Conservation (phyloP, 2,113 vertebrate genomes). For the Seriola dumerili region DNA sequence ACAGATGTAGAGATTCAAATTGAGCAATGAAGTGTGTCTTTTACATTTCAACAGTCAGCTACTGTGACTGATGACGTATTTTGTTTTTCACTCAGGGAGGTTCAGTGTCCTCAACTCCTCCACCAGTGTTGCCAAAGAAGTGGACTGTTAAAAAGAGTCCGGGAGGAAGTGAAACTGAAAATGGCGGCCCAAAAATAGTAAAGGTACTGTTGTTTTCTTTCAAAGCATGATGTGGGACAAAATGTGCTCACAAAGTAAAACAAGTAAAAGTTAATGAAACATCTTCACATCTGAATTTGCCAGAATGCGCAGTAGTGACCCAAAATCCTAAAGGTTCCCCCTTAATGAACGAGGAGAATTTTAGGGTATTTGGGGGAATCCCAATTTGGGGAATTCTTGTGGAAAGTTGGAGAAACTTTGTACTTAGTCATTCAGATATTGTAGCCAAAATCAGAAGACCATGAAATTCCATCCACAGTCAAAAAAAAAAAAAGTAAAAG, state of each 20-base stretch:
- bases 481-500: neutral
- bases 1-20: no score
- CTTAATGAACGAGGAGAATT: no score
- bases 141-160: accelerated
- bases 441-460: neutral
- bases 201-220: neutral
- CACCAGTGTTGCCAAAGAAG: neutral
- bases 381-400: no score
- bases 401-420: no score
- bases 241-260: no score
- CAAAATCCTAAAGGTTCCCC: no score
- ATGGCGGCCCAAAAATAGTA: neutral
- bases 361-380: no score
- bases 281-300: neutral
- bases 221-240: neutral
- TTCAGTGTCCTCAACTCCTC: neutral
- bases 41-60: neutral
- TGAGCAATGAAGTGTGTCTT: no score
- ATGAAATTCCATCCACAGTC: neutral
- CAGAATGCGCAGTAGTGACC: neutral
- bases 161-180: accelerated
- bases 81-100: neutral
- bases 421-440: no score
- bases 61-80: neutral
- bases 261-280: neutral